Conservation (phyloP, 2,888 invertebrate species). For the Rhagophthalmus giganteus region DNA sequence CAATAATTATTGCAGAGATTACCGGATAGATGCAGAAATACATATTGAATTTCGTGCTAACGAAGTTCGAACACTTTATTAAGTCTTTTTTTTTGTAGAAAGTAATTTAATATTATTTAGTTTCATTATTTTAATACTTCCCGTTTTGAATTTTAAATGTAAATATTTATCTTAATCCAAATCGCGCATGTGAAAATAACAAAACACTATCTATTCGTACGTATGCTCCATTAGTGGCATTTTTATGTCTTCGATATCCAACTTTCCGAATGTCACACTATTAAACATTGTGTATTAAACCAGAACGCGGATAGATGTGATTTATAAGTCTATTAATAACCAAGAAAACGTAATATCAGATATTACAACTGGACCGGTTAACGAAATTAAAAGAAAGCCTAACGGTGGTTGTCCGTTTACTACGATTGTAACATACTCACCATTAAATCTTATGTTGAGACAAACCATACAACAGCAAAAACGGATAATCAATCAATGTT, state of each 20-base stretch:
- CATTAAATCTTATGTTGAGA: constrained; percentile 8
- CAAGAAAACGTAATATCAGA: constrained; percentile 1
- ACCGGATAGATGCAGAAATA: background rate
- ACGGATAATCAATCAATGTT: constrained; percentile 15
- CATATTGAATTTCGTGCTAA: background rate
- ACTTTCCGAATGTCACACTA: too few species aligned
- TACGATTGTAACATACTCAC: constrained; percentile 20
- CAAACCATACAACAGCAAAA: constrained; percentile 10
- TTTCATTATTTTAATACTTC: too few species aligned
- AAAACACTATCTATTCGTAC: too few species aligned
- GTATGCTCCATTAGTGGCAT: too few species aligned
- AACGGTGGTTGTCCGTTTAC: constrained; percentile 23
- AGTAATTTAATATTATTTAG: too few species aligned
- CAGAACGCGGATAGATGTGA: constrained; percentile 13
- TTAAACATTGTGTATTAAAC: background rate
- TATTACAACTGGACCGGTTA: background rate
- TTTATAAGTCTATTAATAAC: constrained; percentile 13
- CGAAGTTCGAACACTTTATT: background rate
- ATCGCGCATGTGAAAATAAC: too few species aligned
- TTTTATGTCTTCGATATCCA: too few species aligned
- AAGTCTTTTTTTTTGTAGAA: background rate
- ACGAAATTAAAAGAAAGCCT: constrained; percentile 14
- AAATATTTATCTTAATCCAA: too few species aligned
- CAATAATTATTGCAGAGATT: too few species aligned
- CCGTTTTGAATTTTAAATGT: too few species aligned